phyloP scores from a whole-genome alignment of 2,113 vertebrate species.

The Dasyprocta punctata region DNA sequence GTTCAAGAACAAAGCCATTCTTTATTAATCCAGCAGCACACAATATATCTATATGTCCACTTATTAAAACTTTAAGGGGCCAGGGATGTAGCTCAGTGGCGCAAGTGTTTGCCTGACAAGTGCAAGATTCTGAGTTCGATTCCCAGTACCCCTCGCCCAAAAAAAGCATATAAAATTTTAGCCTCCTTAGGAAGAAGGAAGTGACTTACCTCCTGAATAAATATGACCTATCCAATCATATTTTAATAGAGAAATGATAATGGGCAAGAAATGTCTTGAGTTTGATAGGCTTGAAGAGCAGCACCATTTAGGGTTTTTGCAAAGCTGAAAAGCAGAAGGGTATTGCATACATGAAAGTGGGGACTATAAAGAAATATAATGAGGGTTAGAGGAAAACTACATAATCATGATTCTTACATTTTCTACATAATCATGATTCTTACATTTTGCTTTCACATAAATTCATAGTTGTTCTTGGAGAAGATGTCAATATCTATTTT shows the following conservation, averaged over 20 bases:
- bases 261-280: background rate
- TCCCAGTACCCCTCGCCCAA: no score
- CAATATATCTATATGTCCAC: background rate
- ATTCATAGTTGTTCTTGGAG: background rate
- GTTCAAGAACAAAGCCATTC: background rate
- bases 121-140: no score
- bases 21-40: background rate
- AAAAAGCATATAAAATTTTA: background rate
- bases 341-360: background rate
- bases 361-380: background rate
- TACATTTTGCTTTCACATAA: background rate
- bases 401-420: no score
- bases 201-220: background rate
- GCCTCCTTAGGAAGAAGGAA: background rate
- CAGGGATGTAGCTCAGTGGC: no score
- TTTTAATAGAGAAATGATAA: background rate
- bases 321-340: background rate
- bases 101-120: no score
- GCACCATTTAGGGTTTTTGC: background rate
- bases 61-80: background rate
- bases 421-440: background rate
- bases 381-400: background rate
- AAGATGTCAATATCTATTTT: background rate
- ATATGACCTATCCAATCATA: background rate
- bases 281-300: background rate